phyloP scores from a whole-genome alignment of 1,140 invertebrate species.

The Contarinia nasturtii region DNA sequence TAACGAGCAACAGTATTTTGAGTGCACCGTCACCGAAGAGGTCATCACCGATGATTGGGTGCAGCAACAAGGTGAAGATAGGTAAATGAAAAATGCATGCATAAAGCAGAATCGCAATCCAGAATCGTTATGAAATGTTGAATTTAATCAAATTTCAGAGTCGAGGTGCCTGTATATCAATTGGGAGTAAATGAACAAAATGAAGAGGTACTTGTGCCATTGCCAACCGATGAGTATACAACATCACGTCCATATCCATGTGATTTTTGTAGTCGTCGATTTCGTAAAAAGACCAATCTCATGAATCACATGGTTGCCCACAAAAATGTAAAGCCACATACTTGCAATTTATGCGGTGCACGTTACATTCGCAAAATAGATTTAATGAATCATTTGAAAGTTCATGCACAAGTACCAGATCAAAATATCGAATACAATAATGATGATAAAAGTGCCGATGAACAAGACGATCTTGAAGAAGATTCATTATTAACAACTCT shows the following conservation, averaged over 20 bases:
- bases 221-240: constrained; percentile 60
- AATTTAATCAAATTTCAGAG: constrained; percentile 23
- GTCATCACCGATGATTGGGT: constrained; percentile 62
- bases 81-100: constrained; percentile 23
- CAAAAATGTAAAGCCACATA: constrained; percentile 55
- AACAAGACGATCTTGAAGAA: too few relatives aligned
- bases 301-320: constrained; percentile 72
- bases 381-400: constrained; percentile 62
- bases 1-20: constrained; percentile 27
- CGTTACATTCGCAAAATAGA: constrained; percentile 56
- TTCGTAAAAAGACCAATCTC: constrained; percentile 59
- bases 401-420: constrained; percentile 49
- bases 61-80: constrained; percentile 42
- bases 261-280: constrained; percentile 63
- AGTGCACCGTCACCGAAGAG: constrained; percentile 42
- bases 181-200: constrained; percentile 32
- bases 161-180: constrained; percentile 44
- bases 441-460: too few relatives aligned
- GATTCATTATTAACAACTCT: too few relatives aligned
- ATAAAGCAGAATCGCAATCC: background rate
- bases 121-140: constrained; percentile 6
- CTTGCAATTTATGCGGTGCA: constrained; percentile 58
- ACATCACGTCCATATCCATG: constrained; percentile 64
- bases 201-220: constrained; percentile 47
- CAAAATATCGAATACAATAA: too few relatives aligned